Conservation (phyloP, 1,140 invertebrate genomes). For the Prorops nasuta region DNA sequence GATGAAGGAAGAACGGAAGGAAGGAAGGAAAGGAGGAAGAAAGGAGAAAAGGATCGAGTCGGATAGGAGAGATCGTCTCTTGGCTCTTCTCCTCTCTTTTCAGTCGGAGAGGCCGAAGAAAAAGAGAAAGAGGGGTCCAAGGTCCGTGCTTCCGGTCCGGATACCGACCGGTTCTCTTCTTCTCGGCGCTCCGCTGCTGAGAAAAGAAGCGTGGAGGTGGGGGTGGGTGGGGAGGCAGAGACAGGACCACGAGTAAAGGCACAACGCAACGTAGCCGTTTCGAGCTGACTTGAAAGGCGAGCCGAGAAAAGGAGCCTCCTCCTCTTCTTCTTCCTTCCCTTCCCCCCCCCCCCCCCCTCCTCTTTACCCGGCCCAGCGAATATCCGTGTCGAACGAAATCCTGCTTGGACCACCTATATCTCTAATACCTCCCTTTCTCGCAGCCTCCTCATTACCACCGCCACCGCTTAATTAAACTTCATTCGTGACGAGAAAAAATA, state of each 20-base stretch:
- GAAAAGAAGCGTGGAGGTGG: conserved; percentile 1
- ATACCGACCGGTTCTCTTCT: conserved; percentile 53
- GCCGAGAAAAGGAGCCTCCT: background rate
- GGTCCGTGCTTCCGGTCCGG: conserved; percentile 55
- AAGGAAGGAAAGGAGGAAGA: conserved; percentile 6
- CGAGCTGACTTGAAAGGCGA: too few relatives aligned
- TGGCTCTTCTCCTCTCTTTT: background rate
- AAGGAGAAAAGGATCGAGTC: background rate
- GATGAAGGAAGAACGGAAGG: conserved; percentile 10
- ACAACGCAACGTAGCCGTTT: too few relatives aligned
- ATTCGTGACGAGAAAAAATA: too few relatives aligned
- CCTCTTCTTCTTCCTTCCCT: background rate
- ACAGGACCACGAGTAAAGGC: conserved; percentile 11
- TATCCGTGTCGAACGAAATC: conserved; percentile 14
- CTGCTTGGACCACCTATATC: too few relatives aligned
- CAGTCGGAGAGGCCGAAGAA: conserved; percentile 15
- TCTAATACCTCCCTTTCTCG: too few relatives aligned
- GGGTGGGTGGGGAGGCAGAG: conserved; percentile 4
- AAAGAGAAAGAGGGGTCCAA: conserved; percentile 40
- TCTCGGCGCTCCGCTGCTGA: background rate
- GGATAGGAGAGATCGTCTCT: background rate
- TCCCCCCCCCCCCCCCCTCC: background rate
- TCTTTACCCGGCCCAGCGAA: conserved; percentile 11
- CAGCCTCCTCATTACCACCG: too few relatives aligned
- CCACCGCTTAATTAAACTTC: too few relatives aligned